Evolutionary conservation across 2,888 invertebrate genomes (phyloP).

Genomic region (Orthosia gothica): DNA sequence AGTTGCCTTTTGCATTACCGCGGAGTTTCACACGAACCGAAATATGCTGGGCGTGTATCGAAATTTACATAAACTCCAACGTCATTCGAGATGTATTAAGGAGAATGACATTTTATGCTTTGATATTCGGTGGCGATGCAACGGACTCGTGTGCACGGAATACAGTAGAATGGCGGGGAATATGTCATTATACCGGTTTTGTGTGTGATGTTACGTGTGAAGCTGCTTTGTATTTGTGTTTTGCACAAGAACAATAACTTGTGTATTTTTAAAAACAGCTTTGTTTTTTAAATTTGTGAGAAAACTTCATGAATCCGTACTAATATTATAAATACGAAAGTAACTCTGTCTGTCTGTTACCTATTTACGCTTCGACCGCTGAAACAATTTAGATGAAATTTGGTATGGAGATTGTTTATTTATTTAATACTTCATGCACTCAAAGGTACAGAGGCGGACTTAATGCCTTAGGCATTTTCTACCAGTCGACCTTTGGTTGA

Average conservation of each 20-base stretch:
- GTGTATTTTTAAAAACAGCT: conserved; percentile 8
- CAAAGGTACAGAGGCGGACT: too few relatives aligned
- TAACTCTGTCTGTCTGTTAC: too few relatives aligned
- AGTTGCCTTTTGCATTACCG: conserved; percentile 77
- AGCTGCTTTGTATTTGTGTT: conserved; percentile 15
- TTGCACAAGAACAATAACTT: not conserved
- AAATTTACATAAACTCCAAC: conserved; percentile 88
- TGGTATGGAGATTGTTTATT: too few relatives aligned
- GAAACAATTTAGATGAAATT: too few relatives aligned
- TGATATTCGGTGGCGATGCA: conserved; percentile 82
- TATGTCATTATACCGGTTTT: conserved; percentile 63
- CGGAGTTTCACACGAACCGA: conserved; percentile 76
- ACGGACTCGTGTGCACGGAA: conserved; percentile 70
- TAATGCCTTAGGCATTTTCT: too few relatives aligned
- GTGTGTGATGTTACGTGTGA: conserved; percentile 34
- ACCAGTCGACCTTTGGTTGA: too few relatives aligned
- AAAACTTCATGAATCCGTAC: conserved; percentile 25
- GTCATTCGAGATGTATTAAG: conserved; percentile 88
- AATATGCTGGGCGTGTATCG: conserved; percentile 87
- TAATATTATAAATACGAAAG: too few relatives aligned
- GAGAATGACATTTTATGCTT: conserved; percentile 85
- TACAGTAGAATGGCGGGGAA: conserved; percentile 68
- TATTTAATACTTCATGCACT: too few relatives aligned
- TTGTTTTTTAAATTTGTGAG: conserved; percentile 13
- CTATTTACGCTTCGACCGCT: too few relatives aligned